A percentile compares a stretch with the other conserved stretches of the same genome.
Conservation (phyloP, 2,797 vertebrate genomes). For the Fistularia commersonii region DNA sequence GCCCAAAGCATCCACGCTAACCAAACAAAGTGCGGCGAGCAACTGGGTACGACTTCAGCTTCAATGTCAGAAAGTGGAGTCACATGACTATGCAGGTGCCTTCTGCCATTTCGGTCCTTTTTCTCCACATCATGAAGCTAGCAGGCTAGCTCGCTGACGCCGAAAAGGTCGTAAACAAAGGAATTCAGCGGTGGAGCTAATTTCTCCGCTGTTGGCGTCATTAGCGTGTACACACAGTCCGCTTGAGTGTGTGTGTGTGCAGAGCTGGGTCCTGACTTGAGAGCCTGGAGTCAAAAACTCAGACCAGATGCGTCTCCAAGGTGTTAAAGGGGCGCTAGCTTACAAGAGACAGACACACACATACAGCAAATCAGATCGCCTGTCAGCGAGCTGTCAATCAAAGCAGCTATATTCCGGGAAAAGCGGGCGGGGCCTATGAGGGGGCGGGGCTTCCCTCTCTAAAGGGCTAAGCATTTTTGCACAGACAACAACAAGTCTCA, state of each 20-base stretch:
- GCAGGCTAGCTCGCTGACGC: no score
- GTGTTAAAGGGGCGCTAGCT: conserved; percentile 23
- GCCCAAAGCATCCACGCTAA: no score
- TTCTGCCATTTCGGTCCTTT: no score
- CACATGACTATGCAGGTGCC: no score
- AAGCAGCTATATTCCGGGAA: conserved; percentile 57
- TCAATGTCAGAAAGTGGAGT: no score
- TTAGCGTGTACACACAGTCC: conserved; percentile 12
- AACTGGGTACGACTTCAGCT: no score
- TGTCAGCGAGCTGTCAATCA: conserved; percentile 45
- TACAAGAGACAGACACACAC: conserved; percentile 19
- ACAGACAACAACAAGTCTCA: conserved; percentile 27
- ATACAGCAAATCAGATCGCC: conserved; percentile 14
- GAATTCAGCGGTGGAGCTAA: no score
- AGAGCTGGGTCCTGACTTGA: conserved; percentile 28
- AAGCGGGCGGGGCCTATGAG: no score
- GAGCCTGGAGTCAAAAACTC: conserved; percentile 33
- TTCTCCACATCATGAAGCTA: no score
- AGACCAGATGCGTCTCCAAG: conserved; percentile 32
- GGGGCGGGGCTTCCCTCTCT: conserved; percentile 17
- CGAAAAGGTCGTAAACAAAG: no score
- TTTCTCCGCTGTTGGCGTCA: no score
- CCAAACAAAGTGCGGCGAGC: no score
- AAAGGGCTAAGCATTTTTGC: conserved; percentile 41
- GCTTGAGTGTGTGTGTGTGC: conserved; percentile 1